phyloP scores from a whole-genome alignment of 2,797 vertebrate genomes.

The Apogon hyalosoma region DNA sequence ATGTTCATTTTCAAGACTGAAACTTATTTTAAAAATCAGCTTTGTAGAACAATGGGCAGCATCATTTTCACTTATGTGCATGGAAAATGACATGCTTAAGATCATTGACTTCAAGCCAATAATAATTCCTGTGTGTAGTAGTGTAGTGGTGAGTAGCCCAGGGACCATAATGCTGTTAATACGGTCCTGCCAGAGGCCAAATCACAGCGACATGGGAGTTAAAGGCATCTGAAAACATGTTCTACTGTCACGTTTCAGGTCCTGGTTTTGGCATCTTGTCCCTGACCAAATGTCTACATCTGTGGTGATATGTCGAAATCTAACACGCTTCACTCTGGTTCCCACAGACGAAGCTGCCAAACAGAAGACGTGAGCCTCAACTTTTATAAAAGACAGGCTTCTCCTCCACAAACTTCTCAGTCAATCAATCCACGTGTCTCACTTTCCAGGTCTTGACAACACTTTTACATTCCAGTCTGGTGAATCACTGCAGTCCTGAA shows the following conservation, averaged over 20 bases:
- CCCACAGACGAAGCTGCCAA: not conserved
- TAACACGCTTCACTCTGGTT: not conserved
- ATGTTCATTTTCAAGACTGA: no score
- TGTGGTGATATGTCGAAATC: not conserved
- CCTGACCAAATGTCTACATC: not conserved
- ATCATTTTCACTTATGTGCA: no score
- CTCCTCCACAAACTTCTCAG: constrained; percentile 25
- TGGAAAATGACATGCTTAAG: no score
- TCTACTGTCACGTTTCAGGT: not conserved
- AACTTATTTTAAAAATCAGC: no score
- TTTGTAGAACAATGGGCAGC: no score
- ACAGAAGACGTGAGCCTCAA: not conserved
- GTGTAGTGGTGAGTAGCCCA: no score
- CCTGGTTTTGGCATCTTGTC: not conserved
- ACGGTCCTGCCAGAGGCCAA: not conserved
- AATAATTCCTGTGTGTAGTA: no score
- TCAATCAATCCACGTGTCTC: constrained; percentile 20
- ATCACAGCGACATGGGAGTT: not conserved
- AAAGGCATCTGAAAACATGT: not conserved
- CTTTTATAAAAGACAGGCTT: constrained; percentile 19
- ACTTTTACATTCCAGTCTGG: constrained; percentile 50
- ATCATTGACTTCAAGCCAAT: no score
- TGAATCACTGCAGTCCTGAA: constrained; percentile 31
- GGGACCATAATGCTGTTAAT: no score
- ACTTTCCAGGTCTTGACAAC: constrained; percentile 34